phyloP scores from a whole-genome alignment of 2,888 invertebrate species.

The Oeneis ivallda region DNA sequence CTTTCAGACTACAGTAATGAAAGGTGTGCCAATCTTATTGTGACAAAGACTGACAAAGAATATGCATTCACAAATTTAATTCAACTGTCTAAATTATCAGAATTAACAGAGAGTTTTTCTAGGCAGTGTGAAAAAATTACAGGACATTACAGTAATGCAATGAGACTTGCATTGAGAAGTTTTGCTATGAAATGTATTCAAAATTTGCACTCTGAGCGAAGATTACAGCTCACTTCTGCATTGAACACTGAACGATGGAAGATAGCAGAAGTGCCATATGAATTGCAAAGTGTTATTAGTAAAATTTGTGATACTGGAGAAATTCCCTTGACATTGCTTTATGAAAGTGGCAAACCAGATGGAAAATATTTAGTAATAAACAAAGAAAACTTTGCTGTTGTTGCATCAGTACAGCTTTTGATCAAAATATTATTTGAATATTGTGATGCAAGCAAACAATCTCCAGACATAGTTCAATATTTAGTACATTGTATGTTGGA shows the following conservation, averaged over 20 bases:
- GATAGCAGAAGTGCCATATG: slow-evolving; percentile 93
- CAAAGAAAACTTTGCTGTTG: slow-evolving; percentile 88
- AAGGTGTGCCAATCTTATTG: slow-evolving; percentile 93
- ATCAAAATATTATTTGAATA: slow-evolving; percentile 96
- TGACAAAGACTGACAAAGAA: slow-evolving; percentile 87
- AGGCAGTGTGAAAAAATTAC: slow-evolving; percentile 88
- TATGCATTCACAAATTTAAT: slow-evolving; percentile 85
- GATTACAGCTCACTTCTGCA: slow-evolving; percentile 90
- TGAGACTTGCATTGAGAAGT: slow-evolving; percentile 91
- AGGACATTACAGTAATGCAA: slow-evolving; percentile 88
- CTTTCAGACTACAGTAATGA: slow-evolving; percentile 96
- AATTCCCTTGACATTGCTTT: slow-evolving; percentile 66
- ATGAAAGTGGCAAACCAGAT: slow-evolving; percentile 70
- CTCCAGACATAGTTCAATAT: slow-evolving; percentile 90
- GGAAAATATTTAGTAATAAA: slow-evolving; percentile 83
- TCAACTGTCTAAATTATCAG: slow-evolving; percentile 89
- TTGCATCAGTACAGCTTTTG: slow-evolving; percentile 91
- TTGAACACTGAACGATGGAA: slow-evolving; percentile 97
- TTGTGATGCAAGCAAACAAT: slow-evolving; percentile 89
- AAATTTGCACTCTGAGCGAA: slow-evolving; percentile 93
- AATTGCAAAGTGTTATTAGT: slow-evolving; percentile 92
- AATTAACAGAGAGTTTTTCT: slow-evolving; percentile 90
- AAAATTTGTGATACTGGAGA: slow-evolving; percentile 82
- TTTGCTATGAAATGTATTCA: slow-evolving; percentile 95
- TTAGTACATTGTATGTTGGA: slow-evolving; percentile 94